These are phyloP conservation scores for Protaetia brevitarsis DNA, from an alignment of 1,140 invertebrate species.

Conservation along the genomic window DNA sequence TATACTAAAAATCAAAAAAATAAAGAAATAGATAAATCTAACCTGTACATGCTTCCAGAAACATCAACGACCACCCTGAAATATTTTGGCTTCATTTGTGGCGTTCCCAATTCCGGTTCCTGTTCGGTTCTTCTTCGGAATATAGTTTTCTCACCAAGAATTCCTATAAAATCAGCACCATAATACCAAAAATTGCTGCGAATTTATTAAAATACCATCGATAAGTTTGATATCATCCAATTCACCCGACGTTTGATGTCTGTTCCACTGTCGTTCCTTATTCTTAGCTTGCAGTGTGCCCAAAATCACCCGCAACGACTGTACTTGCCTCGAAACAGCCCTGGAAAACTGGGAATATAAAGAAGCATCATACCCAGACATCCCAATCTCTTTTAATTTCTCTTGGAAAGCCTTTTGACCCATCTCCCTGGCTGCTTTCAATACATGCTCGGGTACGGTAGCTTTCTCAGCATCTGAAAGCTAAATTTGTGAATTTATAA, in stretches of 20 bases:
- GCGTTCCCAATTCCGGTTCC: constrained; percentile 79
- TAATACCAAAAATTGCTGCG: constrained; percentile 2
- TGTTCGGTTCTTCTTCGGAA: constrained; percentile 80
- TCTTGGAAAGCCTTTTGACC: constrained; percentile 86
- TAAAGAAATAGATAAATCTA: too few relatives aligned
- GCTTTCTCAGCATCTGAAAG: constrained; percentile 87
- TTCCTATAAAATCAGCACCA: constrained; percentile 48
- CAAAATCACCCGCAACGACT: constrained; percentile 62
- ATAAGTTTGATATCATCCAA: constrained; percentile 94
- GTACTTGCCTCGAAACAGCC: constrained; percentile 75
- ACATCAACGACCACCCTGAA: constrained; percentile 88
- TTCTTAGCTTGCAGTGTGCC: constrained; percentile 82
- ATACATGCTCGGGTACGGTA: constrained; percentile 84
- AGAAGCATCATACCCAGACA: constrained; percentile 91
- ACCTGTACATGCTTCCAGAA: constrained; percentile 93
- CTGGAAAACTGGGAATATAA: constrained; percentile 80
- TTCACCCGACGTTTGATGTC: constrained; percentile 91
- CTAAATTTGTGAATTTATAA: constrained; percentile 45
- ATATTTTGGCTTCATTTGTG: constrained; percentile 83
- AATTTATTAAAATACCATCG: constrained; percentile 62
- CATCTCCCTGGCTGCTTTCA: constrained; percentile 89
- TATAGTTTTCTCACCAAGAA: constrained; percentile 89
- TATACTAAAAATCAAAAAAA: constrained; percentile 10
- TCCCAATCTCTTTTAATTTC: constrained; percentile 85
- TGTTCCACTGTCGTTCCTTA: constrained; percentile 90